phyloP scores from a whole-genome alignment of 2,888 invertebrate genomes.

The Chalcis sispes region DNA sequence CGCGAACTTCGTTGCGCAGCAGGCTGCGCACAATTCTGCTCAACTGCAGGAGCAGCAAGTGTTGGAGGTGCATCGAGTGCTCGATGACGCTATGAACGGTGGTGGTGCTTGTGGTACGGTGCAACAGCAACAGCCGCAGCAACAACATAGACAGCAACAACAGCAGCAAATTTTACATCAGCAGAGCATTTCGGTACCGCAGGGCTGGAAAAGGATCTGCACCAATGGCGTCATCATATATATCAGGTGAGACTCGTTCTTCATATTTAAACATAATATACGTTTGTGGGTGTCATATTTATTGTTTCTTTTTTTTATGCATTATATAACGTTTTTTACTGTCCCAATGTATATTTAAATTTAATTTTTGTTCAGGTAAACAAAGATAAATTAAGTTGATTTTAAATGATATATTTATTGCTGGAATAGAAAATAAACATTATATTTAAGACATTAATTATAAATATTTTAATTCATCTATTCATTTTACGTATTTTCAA shows the following conservation, averaged over 20 bases:
- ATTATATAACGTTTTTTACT: not conserved
- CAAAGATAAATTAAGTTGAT: too few relatives aligned
- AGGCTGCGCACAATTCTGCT: conserved; percentile 66
- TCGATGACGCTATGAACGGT: conserved; percentile 53
- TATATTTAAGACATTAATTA: too few relatives aligned
- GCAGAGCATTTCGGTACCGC: conserved; percentile 80
- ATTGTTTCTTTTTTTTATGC: too few relatives aligned
- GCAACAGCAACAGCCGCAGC: conserved; percentile 64
- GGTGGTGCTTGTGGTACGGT: conserved; percentile 60
- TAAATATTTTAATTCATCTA: too few relatives aligned
- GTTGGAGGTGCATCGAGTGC: conserved; percentile 52
- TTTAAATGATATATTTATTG: too few relatives aligned
- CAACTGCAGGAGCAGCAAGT: conserved; percentile 59
- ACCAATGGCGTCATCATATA: conserved; percentile 86
- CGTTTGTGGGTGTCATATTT: too few relatives aligned
- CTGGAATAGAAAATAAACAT: too few relatives aligned
- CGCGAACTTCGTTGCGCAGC: conserved; percentile 75
- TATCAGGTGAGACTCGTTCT: conserved; percentile 80
- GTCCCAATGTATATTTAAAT: not conserved
- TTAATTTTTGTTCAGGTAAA: too few relatives aligned
- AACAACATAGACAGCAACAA: conserved; percentile 59
- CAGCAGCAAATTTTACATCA: conserved; percentile 61
- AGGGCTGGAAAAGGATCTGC: conserved; percentile 86
- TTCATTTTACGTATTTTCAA: too few relatives aligned
- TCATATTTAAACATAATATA: not conserved